Conservation (phyloP, 2,797 vertebrate genomes). For the Crotalus adamanteus region DNA sequence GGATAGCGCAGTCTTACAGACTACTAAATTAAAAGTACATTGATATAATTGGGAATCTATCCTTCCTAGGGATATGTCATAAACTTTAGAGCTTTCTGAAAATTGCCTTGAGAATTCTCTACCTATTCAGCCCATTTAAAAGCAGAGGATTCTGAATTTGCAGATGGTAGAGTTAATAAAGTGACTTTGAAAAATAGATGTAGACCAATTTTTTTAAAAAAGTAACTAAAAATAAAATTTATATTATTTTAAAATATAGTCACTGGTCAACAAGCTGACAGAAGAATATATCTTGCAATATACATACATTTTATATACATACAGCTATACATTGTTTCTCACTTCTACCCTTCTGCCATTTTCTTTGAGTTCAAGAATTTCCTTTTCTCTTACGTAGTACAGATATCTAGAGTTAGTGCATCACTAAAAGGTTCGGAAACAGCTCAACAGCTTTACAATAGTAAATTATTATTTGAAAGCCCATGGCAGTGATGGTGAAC, state of each 20-base stretch:
- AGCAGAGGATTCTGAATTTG: constrained; percentile 10
- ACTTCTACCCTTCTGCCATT: background rate
- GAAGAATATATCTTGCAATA: background rate
- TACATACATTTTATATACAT: background rate
- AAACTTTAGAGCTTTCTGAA: background rate
- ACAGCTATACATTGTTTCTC: background rate
- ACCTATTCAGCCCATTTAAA: background rate
- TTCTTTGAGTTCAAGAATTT: background rate
- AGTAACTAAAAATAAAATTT: background rate
- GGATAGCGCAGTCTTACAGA: constrained; percentile 31
- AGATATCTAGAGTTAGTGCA: background rate
- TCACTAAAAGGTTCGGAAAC: background rate
- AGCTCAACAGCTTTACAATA: background rate
- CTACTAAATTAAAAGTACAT: constrained; percentile 35
- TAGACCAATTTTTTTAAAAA: background rate
- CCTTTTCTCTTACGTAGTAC: background rate
- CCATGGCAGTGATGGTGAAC: too few relatives aligned
- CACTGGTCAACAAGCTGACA: background rate
- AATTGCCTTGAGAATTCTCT: background rate
- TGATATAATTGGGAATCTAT: constrained; percentile 40
- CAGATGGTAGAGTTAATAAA: background rate
- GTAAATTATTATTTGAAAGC: background rate
- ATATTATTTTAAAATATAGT: background rate
- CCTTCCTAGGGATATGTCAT: constrained; percentile 14
- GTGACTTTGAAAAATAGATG: background rate